phyloP scores from a whole-genome alignment of 2,888 invertebrate genomes.

The Pristionchus exspectatus region DNA sequence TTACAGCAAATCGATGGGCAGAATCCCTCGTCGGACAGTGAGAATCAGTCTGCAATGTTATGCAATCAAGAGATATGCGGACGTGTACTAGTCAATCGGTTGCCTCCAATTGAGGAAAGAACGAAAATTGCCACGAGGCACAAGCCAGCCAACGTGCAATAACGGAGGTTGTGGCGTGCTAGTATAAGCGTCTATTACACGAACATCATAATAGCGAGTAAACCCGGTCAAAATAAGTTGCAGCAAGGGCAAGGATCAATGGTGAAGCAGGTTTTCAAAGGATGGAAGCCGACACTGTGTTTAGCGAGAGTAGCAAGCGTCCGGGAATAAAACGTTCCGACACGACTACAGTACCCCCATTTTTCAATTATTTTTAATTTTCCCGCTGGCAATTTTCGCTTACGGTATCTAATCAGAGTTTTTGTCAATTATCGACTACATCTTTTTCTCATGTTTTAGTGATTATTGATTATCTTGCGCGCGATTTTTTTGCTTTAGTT shows the following conservation, averaged over 20 bases:
- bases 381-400: neutral
- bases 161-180: neutral
- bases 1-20: neutral
- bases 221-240: neutral
- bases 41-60: conserved; percentile 22
- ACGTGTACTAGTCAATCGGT: neutral
- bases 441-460: neutral
- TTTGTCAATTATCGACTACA: neutral
- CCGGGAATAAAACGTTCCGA: conserved; percentile 11
- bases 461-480: neutral
- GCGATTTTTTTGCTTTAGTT: neutral
- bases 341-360: neutral
- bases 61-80: conserved; percentile 14
- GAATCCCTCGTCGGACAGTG: neutral
- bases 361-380: neutral
- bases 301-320: neutral
- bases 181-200: neutral
- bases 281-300: neutral
- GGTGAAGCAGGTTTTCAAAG: conserved; percentile 11
- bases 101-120: neutral
- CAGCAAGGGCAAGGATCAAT: conserved; percentile 15
- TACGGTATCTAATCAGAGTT: neutral
- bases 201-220: neutral
- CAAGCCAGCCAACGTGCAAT: neutral
- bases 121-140: neutral